phyloP scores from a whole-genome alignment of 2,888 invertebrate species.

The Sminthurides aquaticus region DNA sequence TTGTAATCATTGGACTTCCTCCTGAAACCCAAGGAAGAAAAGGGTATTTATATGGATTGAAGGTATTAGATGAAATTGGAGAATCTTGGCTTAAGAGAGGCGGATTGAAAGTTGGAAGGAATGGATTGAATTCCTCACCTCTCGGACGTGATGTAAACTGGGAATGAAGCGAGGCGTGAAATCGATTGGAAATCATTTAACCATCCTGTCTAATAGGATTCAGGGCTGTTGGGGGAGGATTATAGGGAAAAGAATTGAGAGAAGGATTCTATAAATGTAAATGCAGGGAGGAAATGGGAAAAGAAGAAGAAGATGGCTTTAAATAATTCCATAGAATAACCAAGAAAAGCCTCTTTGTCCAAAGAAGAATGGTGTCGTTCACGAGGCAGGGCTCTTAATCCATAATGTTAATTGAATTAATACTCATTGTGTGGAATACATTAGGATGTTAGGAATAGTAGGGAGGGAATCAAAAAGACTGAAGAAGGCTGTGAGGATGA shows the following conservation, averaged over 20 bases:
- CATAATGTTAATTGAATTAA: not conserved
- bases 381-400: not conserved
- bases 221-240: too few species aligned
- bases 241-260: too few species aligned
- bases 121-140: not conserved
- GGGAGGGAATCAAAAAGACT: too few species aligned
- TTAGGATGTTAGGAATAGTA: too few species aligned
- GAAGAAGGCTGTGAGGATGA: too few species aligned
- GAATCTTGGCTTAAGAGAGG: not conserved
- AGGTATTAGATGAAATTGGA: not conserved
- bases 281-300: not conserved
- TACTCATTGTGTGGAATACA: not conserved
- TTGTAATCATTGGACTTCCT: too few species aligned
- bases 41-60: not conserved
- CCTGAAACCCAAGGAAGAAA: too few species aligned
- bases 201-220: not conserved
- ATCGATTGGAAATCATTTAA: conserved; percentile 13
- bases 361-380: not conserved
- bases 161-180: not conserved
- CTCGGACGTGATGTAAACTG: conserved; percentile 2
- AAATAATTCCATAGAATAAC: not conserved
- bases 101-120: not conserved
- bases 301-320: not conserved
- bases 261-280: too few species aligned
- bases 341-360: not conserved